phyloP scores from a whole-genome alignment of 2,797 vertebrate species.

The Tokudaia tokunoshimensis region DNA sequence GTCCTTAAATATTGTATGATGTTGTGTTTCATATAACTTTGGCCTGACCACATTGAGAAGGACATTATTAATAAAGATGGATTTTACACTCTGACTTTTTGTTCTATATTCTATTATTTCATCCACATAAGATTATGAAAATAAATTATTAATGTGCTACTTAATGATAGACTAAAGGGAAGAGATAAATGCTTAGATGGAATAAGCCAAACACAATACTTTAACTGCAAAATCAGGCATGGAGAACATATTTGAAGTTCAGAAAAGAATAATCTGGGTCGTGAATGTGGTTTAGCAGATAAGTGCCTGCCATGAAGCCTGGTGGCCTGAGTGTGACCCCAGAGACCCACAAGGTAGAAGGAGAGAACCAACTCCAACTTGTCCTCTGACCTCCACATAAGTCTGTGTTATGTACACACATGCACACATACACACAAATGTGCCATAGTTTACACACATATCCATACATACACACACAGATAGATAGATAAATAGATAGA shows the following conservation, averaged over 20 bases:
- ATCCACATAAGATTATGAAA: constrained; percentile 17
- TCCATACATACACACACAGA: not conserved
- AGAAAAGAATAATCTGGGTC: not conserved
- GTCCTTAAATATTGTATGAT: not conserved
- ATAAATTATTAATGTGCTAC: not conserved
- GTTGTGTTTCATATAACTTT: not conserved
- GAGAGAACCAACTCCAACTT: not conserved
- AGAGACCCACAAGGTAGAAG: not conserved
- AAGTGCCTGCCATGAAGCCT: not conserved
- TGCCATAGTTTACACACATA: not conserved
- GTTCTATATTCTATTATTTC: not conserved
- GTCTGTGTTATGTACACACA: not conserved
- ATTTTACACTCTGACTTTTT: not conserved
- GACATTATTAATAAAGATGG: not conserved
- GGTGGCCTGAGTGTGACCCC: not conserved
- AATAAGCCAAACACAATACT: not conserved
- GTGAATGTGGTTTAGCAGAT: not conserved
- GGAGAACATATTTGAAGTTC: not conserved
- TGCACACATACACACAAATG: not conserved
- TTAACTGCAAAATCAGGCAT: not conserved
- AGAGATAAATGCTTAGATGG: not conserved
- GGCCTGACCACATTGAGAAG: not conserved
- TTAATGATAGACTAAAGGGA: constrained; percentile 15
- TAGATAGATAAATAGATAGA: no score
- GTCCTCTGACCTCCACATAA: not conserved